Percentiles rank a stretch among this genome's conserved stretches.
These are phyloP conservation scores for Apostichopus parvimensis DNA, from an alignment of 35 echinoderm and acorn worm species.

Conservation along the genomic window DNA sequence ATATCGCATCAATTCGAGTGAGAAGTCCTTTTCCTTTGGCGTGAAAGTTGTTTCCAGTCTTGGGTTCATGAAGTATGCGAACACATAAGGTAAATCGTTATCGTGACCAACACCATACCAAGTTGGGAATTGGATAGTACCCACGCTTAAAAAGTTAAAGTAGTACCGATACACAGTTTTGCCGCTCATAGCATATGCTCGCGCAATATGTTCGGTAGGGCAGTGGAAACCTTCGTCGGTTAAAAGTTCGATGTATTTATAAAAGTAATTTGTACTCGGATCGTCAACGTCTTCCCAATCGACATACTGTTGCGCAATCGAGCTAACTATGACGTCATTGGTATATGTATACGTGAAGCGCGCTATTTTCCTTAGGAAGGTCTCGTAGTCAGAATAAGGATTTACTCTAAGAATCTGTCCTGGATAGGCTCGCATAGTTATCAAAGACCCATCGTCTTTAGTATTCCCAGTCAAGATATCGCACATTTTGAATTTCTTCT, in stretches of 20 bases:
- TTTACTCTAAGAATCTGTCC: background rate
- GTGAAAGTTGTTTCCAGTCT: background rate
- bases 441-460: constrained; percentile 63
- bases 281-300: constrained; percentile 70
- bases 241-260: constrained; percentile 59
- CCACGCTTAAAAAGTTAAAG: constrained; percentile 58
- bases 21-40: constrained; percentile 59
- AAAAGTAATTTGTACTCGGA: constrained; percentile 54
- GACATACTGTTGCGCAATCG: constrained; percentile 68
- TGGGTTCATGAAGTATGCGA: constrained; percentile 22
- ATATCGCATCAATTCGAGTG: constrained; percentile 63
- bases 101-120: constrained; percentile 66
- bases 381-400: constrained; percentile 33
- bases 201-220: constrained; percentile 55
- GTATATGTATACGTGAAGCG: constrained; percentile 63
- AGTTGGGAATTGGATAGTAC: background rate
- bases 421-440: constrained; percentile 32
- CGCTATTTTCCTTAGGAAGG: constrained; percentile 27
- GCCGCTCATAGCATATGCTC: constrained; percentile 54
- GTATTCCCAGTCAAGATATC: constrained; percentile 58
- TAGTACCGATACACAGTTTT: constrained; percentile 63
- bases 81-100: constrained; percentile 69
- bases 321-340: constrained; percentile 63
- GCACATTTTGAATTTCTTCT: constrained; percentile 60
- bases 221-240: constrained; percentile 72